phyloP scores from a whole-genome alignment of 2,113 vertebrate species.

The Bufo bufo region DNA sequence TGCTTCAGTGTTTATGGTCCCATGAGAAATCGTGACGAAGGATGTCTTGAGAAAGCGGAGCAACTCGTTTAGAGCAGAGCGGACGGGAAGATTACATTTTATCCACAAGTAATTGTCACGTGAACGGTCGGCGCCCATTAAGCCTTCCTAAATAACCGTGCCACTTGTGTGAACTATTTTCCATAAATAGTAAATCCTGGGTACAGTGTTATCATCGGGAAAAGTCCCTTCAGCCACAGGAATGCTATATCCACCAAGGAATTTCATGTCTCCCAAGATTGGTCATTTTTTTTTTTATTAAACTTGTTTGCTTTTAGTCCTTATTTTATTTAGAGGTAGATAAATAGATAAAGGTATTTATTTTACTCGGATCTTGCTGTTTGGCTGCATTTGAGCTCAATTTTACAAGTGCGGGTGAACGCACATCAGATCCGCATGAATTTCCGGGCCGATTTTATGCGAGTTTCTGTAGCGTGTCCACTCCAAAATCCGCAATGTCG shows the following conservation, averaged over 20 bases:
- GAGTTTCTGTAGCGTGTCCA: no score
- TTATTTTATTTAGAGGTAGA: no score
- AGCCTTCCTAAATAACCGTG: background rate
- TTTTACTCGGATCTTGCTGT: no score
- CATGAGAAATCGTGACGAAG: background rate
- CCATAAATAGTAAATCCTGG: background rate
- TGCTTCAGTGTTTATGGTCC: background rate
- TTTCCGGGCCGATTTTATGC: no score
- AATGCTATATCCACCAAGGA: background rate
- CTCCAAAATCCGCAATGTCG: no score
- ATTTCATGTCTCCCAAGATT: background rate
- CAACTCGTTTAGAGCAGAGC: background rate
- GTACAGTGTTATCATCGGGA: background rate
- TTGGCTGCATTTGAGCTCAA: no score
- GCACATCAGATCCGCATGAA: no score
- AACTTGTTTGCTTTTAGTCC: no score
- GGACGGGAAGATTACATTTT: background rate
- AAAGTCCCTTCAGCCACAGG: background rate
- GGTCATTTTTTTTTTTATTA: no score
- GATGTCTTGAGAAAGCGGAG: background rate
- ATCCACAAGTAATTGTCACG: background rate
- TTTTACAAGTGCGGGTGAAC: no score
- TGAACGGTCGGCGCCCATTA: background rate
- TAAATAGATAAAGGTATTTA: no score
- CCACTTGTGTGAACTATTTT: no score